Percentiles rank a stretch among this genome's conserved stretches.
phyloP scores from a whole-genome alignment of 1,140 invertebrate genomes.

The Scaptomyza pallida region DNA sequence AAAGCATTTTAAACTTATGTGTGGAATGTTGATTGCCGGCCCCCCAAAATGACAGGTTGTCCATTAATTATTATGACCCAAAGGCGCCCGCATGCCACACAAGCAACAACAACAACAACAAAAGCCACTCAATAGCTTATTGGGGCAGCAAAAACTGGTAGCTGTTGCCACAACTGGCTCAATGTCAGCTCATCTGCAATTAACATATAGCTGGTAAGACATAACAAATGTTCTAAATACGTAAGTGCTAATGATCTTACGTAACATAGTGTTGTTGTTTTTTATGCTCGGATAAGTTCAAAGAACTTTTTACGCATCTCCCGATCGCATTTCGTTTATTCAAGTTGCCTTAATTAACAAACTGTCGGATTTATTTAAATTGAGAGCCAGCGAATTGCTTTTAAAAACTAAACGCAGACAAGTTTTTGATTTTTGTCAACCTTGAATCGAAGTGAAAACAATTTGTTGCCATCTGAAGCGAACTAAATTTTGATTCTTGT shows the following conservation, averaged over 20 bases:
- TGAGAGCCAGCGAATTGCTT: conserved; percentile 34
- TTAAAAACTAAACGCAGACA: conserved; percentile 53
- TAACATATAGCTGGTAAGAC: conserved; percentile 39
- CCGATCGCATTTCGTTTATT: conserved; percentile 3
- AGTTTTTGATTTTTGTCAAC: conserved; percentile 30
- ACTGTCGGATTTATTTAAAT: conserved; percentile 66
- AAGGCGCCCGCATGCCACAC: conserved; percentile 54
- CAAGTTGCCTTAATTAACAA: conserved; percentile 54
- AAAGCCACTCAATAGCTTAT: conserved; percentile 20
- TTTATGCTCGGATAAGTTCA: conserved; percentile 46
- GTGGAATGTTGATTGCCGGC: conserved; percentile 23
- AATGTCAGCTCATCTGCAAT: conserved; percentile 63
- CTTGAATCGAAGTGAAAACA: conserved; percentile 32
- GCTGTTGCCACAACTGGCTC: conserved; percentile 27
- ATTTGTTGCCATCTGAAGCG: conserved; percentile 30
- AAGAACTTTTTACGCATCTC: conserved; percentile 43
- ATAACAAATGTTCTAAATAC: conserved; percentile 63
- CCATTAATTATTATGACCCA: conserved; percentile 67
- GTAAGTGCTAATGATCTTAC: conserved; percentile 59
- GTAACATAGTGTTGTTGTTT: conserved; percentile 21
- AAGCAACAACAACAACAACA: neutral
- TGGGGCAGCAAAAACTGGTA: conserved; percentile 49
- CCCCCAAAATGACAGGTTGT: conserved; percentile 36
- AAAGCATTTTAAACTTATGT: conserved; percentile 35
- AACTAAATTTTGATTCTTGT: conserved; percentile 26